These are phyloP conservation scores for Sogatella furcifera DNA, from an alignment of 1,140 invertebrate species.

Conservation along the genomic window DNA sequence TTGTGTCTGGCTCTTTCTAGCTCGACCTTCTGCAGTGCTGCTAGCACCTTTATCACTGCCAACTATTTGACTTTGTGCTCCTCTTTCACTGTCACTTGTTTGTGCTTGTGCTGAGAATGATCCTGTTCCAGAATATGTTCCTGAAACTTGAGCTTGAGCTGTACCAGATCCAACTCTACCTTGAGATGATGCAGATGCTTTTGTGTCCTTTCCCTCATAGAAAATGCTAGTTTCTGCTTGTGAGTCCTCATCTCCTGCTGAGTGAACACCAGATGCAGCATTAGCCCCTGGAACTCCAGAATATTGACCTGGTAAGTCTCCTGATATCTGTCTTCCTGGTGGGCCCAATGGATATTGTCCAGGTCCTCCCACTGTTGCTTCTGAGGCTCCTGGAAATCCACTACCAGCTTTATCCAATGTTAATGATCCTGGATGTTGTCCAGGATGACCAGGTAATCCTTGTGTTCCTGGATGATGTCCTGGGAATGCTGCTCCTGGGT, in stretches of 20 bases:
- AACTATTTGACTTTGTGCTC: conserved; percentile 56
- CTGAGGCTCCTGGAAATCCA: conserved; percentile 5
- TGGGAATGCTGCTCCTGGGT: conserved; percentile 12
- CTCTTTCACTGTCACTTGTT: conserved; percentile 58
- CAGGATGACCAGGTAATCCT: background rate
- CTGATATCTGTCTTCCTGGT: conserved; percentile 4
- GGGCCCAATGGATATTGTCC: conserved; percentile 8
- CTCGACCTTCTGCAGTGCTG: conserved; percentile 60
- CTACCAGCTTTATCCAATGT: background rate
- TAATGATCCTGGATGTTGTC: conserved; percentile 12
- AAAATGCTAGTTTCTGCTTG: conserved; percentile 59
- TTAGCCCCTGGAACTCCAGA: conserved; percentile 13
- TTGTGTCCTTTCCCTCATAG: conserved; percentile 54
- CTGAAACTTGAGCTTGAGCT: conserved; percentile 67
- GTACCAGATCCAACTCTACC: conserved; percentile 57
- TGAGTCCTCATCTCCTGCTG: conserved; percentile 40
- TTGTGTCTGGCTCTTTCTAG: conserved; percentile 61
- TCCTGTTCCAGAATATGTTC: conserved; percentile 59
- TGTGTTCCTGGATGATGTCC: conserved; percentile 4
- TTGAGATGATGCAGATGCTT: conserved; percentile 59
- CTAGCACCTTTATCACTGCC: conserved; percentile 61
- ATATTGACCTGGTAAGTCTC: background rate
- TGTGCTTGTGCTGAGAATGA: conserved; percentile 72
- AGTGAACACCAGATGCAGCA: background rate
- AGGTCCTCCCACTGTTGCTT: conserved; percentile 15